Evolutionary conservation across 2,888 invertebrate species (phyloP).

Genomic region (Rhyacophila evoluta): DNA sequence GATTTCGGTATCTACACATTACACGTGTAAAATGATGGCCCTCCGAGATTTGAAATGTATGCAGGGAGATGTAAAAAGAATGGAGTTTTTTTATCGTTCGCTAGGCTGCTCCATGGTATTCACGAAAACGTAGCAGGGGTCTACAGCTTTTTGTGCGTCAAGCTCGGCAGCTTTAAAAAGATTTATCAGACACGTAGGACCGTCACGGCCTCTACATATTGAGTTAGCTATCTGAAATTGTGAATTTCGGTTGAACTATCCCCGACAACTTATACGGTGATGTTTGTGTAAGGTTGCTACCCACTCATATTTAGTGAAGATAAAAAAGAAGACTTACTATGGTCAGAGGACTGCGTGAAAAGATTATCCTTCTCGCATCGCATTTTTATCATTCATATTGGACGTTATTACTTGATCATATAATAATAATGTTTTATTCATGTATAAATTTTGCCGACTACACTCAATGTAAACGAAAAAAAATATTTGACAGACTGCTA

Average conservation of each 20-base stretch:
- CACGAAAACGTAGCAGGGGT: neutral
- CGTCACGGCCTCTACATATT: neutral
- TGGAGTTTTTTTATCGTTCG: neutral
- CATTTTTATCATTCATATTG: no score
- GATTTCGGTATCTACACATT: neutral
- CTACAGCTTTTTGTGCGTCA: neutral
- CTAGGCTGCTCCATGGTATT: neutral
- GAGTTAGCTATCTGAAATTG: neutral
- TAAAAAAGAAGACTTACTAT: no score
- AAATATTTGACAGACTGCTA: no score
- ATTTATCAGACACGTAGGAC: neutral
- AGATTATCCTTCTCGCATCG: no score
- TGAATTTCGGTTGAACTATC: neutral
- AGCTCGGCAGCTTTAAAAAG: neutral
- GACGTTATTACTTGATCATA: no score
- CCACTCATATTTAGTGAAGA: no score
- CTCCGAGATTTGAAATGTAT: slow-evolving; percentile 1
- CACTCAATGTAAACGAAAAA: no score
- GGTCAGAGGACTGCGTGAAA: no score
- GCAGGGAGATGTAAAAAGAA: neutral
- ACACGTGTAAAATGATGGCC: neutral
- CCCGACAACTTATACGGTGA: no score
- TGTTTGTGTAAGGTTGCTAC: no score
- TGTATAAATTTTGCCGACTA: no score
- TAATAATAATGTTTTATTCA: no score